Conservation (phyloP, 1,140 invertebrate genomes). For the Zaprionus africanus region DNA sequence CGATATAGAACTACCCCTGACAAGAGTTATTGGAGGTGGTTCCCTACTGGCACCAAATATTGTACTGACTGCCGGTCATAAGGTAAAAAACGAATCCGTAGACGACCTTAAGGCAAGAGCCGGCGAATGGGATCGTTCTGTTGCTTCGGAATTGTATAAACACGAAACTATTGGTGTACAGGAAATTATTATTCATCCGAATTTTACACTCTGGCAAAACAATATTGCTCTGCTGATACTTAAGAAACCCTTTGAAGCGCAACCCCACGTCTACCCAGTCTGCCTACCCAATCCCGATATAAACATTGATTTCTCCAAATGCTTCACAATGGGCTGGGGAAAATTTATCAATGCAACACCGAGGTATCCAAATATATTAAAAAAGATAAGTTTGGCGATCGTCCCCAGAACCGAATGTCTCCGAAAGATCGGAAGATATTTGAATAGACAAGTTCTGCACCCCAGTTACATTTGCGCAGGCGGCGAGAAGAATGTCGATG, state of each 20-base stretch:
- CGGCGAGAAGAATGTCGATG: constrained; percentile 89
- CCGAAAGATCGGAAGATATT: constrained; percentile 54
- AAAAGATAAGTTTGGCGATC: constrained; percentile 86
- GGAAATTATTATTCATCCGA: constrained; percentile 85
- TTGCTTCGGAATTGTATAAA: constrained; percentile 86
- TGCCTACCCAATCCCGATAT: constrained; percentile 85
- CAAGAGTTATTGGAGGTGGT: constrained; percentile 88
- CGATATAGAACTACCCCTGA: constrained; percentile 69
- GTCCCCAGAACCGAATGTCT: constrained; percentile 84
- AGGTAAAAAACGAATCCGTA: constrained; percentile 85
- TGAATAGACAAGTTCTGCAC: constrained; percentile 74
- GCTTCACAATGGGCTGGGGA: constrained; percentile 93
- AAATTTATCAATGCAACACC: constrained; percentile 86
- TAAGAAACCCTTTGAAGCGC: constrained; percentile 84
- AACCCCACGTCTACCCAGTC: constrained; percentile 87
- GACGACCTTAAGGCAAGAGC: constrained; percentile 86
- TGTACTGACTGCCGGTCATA: constrained; percentile 88
- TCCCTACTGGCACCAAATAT: constrained; percentile 88
- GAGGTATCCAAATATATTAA: constrained; percentile 88
- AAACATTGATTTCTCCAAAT: constrained; percentile 85
- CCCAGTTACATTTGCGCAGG: constrained; percentile 86
- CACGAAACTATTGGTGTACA: constrained; percentile 86
- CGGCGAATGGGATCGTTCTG: constrained; percentile 90
- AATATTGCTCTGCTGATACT: constrained; percentile 87
- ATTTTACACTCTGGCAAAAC: constrained; percentile 82